Percentiles rank a stretch among this genome's conserved stretches.
These are phyloP conservation scores for Tetragnatha versicolor DNA, from an alignment of 1,140 invertebrate genomes.

Conservation along the genomic window DNA sequence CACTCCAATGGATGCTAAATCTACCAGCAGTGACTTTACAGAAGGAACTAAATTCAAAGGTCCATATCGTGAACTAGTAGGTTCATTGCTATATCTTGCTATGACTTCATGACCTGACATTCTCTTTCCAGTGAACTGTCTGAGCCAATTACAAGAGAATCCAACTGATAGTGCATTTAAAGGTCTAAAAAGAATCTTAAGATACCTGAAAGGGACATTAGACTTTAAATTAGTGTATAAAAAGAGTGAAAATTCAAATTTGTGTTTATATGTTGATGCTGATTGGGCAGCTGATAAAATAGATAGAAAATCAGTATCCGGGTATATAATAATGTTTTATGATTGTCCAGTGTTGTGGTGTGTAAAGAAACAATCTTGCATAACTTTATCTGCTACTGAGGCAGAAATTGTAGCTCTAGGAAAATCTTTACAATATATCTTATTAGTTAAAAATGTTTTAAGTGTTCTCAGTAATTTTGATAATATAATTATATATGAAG, in stretches of 20 bases:
- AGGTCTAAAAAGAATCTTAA: constrained; percentile 1
- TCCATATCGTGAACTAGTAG: constrained; percentile 19
- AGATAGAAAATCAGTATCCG: constrained; percentile 4
- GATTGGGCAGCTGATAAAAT: neutral
- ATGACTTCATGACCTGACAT: constrained; percentile 16
- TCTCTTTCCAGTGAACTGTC: neutral
- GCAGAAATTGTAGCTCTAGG: constrained; percentile 10
- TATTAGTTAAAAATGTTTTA: neutral
- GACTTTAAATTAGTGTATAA: neutral
- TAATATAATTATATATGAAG: constrained; percentile 18
- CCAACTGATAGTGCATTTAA: neutral
- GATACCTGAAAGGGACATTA: neutral
- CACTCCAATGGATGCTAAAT: neutral
- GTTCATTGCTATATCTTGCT: constrained; percentile 17
- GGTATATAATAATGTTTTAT: constrained; percentile 8
- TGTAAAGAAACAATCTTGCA: neutral
- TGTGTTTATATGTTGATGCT: constrained; percentile 18
- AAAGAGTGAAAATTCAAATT: neutral
- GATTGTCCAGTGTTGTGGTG: neutral
- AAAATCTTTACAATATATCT: neutral
- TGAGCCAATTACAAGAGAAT: constrained; percentile 1
- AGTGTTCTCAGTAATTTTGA: neutral
- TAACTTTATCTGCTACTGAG: constrained; percentile 21
- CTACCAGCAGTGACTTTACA: neutral
- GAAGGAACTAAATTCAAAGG: neutral